Base-by-base conservation (phyloP, 2,113 vertebrate species). In the Chaenocephalus aceratus region DNA sequence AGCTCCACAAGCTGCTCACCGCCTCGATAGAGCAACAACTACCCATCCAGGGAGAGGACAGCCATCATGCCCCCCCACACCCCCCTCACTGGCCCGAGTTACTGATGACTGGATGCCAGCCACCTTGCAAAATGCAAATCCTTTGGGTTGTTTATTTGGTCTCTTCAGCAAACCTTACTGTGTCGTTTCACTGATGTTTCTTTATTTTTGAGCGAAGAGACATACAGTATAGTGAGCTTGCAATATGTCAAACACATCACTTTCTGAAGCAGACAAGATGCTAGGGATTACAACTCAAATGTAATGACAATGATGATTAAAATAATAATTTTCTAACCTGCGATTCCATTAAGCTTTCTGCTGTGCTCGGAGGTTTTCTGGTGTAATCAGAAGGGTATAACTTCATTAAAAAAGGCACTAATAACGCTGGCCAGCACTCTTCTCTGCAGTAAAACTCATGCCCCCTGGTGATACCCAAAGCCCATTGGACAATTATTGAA, bases 1-100 rank as follows among this genome's bases (percentile, higher is more conserved):
- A 72, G 77, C 74, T 52, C 41, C 44, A 53, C 60, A 77, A 86
- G 81, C 85, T 51, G 64, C 63, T 80, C 77, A 53, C 14, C 5
- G 36, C 49, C 74, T 74, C 73, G 46, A 1, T 11, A 18, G 63
- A 70, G 70, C 53, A 52, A 70, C 63, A 66, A 67, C 79, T 13
- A 82, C 26, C 36, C 63, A 63, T 56, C 74, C 77, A 72, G 48
- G 52, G 74, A 69, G 58, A 46, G n/a, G 5, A 67, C 44, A 73
- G 53, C 67, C 77, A 74, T 18, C 48, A 21, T 41, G 16, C 16
- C 14, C 9, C 36, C 36, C 36, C 36, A 3, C 30, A 3, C 30
- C 30, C 30, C 30, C 56, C 60, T 26, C 13, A 72, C 52, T 51
- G 41, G 52, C 72, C 51, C 72, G 56, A 72, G 52, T 59, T 45